These are phyloP conservation scores for Scolopax mira DNA, from an alignment of 2,113 vertebrate species.

Conservation along the genomic window DNA sequence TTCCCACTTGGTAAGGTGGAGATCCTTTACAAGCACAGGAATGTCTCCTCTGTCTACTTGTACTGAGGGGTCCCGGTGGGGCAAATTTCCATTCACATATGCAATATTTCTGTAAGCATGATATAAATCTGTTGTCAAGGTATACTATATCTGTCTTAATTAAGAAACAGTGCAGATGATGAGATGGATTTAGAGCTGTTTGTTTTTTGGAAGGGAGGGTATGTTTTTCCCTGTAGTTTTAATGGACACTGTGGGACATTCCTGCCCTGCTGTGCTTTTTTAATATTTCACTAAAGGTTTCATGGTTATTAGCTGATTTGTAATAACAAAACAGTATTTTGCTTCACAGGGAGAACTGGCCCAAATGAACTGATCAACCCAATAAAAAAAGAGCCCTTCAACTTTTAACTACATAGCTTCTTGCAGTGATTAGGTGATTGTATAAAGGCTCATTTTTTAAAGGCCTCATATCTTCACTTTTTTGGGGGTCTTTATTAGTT, in stretches of 20 bases:
- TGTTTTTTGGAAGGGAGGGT: neutral
- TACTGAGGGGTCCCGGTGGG: neutral
- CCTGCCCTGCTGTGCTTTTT: neutral
- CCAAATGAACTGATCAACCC: neutral
- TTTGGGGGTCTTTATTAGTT: neutral
- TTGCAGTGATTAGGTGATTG: neutral
- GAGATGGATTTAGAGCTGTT: neutral
- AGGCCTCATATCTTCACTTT: neutral
- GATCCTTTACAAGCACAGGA: neutral
- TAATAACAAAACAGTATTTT: constrained; percentile 7
- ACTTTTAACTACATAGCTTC: neutral
- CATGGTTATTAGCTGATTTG: neutral
- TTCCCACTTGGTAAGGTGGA: neutral
- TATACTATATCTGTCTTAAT: neutral
- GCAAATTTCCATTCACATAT: neutral
- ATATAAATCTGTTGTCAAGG: neutral
- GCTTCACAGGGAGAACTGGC: neutral
- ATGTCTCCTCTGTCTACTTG: neutral
- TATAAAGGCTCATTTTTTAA: neutral
- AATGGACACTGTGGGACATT: neutral
- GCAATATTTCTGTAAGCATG: neutral
- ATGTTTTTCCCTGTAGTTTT: neutral
- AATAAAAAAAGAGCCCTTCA: neutral
- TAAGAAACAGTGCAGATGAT: neutral
- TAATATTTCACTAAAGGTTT: neutral